Base-by-base conservation (phyloP, 2,888 invertebrate genomes). In the Drosophila aldrichi region DNA sequence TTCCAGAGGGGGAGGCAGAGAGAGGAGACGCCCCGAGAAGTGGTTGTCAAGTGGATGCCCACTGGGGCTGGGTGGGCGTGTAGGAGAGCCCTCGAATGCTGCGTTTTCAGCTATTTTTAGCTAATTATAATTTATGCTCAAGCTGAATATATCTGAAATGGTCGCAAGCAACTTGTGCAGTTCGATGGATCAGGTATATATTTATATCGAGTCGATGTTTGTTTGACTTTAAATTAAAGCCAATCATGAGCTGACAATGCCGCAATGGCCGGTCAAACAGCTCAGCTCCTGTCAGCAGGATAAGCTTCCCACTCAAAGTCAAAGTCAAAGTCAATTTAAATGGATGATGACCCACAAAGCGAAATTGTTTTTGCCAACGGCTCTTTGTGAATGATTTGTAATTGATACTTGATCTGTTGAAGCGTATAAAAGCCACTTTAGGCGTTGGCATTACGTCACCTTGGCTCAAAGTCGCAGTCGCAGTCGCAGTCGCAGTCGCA, bases 351-450 rank as follows among this genome's bases (percentile, higher is more conserved):
- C 75, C 70, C 79, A 62, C 77, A 79, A 72, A 74, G 68, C n/a
- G 38, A 36, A n/a, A 38, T 52, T 52, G 46, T 59, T 58, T 68
- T 65, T 14, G 63, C 69, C 56, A 77, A 63, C 61, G 74, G 71
- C 74, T 75, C 70, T 74, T 58, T 34, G 34, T 67, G 77, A 77
- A 70, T 73, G 81, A 80, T 83, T 83, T 86, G 87, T 83, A 86
- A 87, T 87, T 87, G 84, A 83, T 83, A 87, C 84, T 84, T 81
- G 84, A 87, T 87, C 82, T 87, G 83, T 78, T 78, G 84, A 70
- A 87, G 83, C 83, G 84, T 72, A 87, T 87, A 87, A 87, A 80
- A 74, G 84, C 80, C 84, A 84, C 82, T 84, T 84, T 87, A 87
- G 84, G 84, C 84, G 78, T 84, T 80, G 74, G 62, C 81, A 84